Percentiles rank a stretch among this genome's conserved stretches.
phyloP scores from a whole-genome alignment of 30 jellyfish, hydroid and myxozoan species.

The Turritopsis dohrnii region DNA sequence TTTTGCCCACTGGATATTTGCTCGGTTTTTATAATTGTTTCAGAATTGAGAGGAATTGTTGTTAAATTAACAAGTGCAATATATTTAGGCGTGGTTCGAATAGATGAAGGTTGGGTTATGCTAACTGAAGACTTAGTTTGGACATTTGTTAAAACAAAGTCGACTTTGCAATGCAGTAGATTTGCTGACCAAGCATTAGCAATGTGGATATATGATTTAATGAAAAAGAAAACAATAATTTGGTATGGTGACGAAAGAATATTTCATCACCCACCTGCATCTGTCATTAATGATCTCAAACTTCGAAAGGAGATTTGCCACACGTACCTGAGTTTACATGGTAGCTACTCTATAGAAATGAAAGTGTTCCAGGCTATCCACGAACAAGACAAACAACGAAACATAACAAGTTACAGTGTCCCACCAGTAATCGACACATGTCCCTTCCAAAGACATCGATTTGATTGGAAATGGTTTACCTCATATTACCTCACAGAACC shows the following conservation, averaged over 20 bases:
- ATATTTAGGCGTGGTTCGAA: slow-evolving; percentile 48
- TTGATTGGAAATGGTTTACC: slow-evolving; percentile 49
- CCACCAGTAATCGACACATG: slow-evolving; percentile 61
- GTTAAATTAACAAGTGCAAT: not conserved
- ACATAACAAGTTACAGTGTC: slow-evolving; percentile 34
- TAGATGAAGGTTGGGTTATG: slow-evolving; percentile 80
- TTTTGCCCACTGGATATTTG: no score
- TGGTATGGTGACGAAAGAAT: slow-evolving; percentile 77
- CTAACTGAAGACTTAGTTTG: slow-evolving; percentile 56
- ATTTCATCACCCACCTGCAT: slow-evolving; percentile 78
- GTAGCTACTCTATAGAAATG: slow-evolving; percentile 67
- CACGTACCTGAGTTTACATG: slow-evolving; percentile 66
- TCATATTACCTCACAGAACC: slow-evolving; percentile 50
- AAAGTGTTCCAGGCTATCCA: slow-evolving; percentile 33
- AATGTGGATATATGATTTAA: slow-evolving; percentile 68
- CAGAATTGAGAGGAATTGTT: no score
- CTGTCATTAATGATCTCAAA: slow-evolving; percentile 38
- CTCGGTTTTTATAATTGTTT: no score
- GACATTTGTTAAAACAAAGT: slow-evolving; percentile 40
- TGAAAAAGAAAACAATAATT: slow-evolving; percentile 53
- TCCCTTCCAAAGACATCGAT: slow-evolving; percentile 48
- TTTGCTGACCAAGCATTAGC: slow-evolving; percentile 86
- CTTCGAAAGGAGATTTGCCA: slow-evolving; percentile 61
- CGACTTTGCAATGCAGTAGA: slow-evolving; percentile 49
- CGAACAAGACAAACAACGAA: slow-evolving; percentile 34